Evolutionary conservation across 2,888 invertebrate species (phyloP), one percentile per base, ranked within the genome.

Genomic region (Acheta domesticus): DNA sequence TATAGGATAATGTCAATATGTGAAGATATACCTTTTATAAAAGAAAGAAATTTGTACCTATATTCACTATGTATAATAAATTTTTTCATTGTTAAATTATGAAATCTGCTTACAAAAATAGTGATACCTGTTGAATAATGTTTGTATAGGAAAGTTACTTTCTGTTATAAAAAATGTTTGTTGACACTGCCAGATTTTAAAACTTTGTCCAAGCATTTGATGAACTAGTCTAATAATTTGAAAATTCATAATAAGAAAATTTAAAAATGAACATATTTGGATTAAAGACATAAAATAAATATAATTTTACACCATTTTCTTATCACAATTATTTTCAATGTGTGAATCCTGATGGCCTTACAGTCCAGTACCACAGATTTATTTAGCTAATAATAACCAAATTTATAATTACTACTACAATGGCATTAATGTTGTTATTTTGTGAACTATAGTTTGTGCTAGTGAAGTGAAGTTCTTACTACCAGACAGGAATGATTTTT

Each of bases 1-100:
- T 62, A 62, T 62, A 62, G 62, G 14, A 62, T 62, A 62, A 19
- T 62, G 62, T 62, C 62, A 62, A n/a, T 62, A 62, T n/a, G 62
- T 62, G 62, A 62, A 62, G 62, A 62, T 62, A 62, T 62, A 62
- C 62, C 14, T 62, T 62, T 62, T 62, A 62, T 62, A 62, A 62
- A n/a, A 62, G 62, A 62, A 36, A 62, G 62, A 19, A 62, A 62
- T 62, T 62, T 62, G 62, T 62, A 62, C n/a, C 62, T 62, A 62
- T 62, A 62, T 62, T 62, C 62, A 62, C 62, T 62, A 62, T 62
- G 62, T 62, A 62, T 62, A 62, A n/a, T 14, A 62, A 62, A 62
- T 62, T 62, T 36, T 62, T 62, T 62, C 62, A 62, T 62, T 62
- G 62, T 62, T 62, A 62, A 62, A 62, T 62, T 62, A 19, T 62